Evolutionary conservation across 2,888 invertebrate genomes (phyloP), one percentile per base, ranked within the genome.

Genomic region (Dorcus parallelipipedus): DNA sequence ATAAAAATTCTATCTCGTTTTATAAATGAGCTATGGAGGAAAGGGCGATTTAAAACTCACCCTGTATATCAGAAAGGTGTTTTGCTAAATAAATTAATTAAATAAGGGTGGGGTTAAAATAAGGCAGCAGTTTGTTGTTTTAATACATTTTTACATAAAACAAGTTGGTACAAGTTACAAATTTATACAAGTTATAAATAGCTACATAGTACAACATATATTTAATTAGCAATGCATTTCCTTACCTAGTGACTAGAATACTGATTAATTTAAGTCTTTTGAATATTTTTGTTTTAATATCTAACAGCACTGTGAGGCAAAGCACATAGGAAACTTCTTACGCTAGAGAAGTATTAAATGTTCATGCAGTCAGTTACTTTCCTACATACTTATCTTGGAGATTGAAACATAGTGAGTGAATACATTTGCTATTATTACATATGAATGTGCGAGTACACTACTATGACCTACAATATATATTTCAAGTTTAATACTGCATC

Each of bases 251-350:
- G 72, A 72, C 72, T 72, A 72, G 72, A 72, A 72, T 72, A 72
- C 70, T 71, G 72, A 70, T 72, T 66, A 72, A 69, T 69, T 69
- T 70, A 72, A 72, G 72, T 72, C 71, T 71, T 71, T 69, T 67
- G 62, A 66, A 64, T 65, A 63, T 60, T 59, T 45, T 54, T 54
- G 48, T 48, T 17, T 56, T 61, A 62, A 66, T 65, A 64, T 64
- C 63, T 67, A 67, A 60, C 56, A 63, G 63, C 64, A 60, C 56
- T 63, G 63, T 60, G 56, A 65, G 63, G 64, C 62, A 67, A 64
- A 67, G 64, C 64, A 64, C 51, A 52, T 60, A 62, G 64, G 64
- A 64, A 59, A 60, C 52, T 47, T 60, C 54, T 49, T 23, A 50
- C 23, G 23, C 51, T 40, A 51, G 6, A 49, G 47, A 39, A 40